Evolutionary conservation across 2,113 vertebrate genomes (phyloP).

Genomic region (Anarrhichthys ocellatus): DNA sequence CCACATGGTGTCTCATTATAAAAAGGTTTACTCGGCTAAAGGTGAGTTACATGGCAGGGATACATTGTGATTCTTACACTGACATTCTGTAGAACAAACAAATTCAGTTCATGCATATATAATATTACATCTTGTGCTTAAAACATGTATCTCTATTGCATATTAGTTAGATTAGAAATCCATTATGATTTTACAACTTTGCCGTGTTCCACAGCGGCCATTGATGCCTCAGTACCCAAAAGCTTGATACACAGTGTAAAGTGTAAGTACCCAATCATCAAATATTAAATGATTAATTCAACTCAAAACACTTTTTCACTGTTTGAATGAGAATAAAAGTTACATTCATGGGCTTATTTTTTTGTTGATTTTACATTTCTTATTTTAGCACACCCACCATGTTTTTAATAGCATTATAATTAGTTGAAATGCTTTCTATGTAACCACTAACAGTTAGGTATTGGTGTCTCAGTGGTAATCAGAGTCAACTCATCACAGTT

Average conservation of each 20-base stretch:
- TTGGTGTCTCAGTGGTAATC: neutral
- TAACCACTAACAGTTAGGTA: neutral
- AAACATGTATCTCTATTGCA: conserved; percentile 2
- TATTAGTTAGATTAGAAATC: neutral
- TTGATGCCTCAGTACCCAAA: conserved; percentile 91
- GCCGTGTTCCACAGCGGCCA: conserved; percentile 81
- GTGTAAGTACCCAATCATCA: conserved; percentile 84
- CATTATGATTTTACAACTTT: neutral
- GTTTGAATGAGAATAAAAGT: neutral
- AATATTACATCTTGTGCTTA: neutral
- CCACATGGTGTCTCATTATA: conserved; percentile 96
- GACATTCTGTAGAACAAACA: neutral
- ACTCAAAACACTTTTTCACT: neutral
- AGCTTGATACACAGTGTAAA: conserved; percentile 89
- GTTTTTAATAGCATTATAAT: neutral
- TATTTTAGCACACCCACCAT: neutral
- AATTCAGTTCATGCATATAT: neutral
- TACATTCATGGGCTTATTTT: neutral
- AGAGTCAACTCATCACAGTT: neutral
- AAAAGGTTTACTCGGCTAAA: conserved; percentile 94
- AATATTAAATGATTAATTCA: neutral
- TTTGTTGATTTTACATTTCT: too few species aligned
- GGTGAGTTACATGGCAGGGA: conserved; percentile 79
- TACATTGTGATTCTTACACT: neutral
- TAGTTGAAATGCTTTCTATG: neutral